Evolutionary conservation across 2,888 invertebrate species (phyloP), one percentile per base, ranked within the genome.

Genomic region (Rhodophaea formosa): DNA sequence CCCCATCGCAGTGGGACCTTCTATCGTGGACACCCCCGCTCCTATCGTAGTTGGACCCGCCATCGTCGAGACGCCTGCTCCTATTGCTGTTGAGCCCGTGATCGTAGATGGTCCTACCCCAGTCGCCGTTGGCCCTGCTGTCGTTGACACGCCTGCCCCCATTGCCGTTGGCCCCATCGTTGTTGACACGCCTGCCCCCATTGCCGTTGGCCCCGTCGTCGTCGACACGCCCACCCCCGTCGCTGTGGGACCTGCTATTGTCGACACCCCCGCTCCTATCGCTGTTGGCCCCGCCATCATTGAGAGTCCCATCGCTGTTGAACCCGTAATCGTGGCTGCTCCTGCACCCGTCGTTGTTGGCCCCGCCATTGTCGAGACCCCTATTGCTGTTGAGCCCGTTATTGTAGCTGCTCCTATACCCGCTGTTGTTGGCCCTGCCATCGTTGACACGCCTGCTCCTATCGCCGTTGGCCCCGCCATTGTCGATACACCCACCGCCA

Each of bases 81-180:
- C 49, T 14, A 32, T 49, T 44, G 60, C 51, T 16, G 62, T 67
- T 29, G 58, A 57, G 32, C 59, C 59, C 10, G 60, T 60, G 7
- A 65, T 62, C 49, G 63, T 62, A 5, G 49, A 49, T 23, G 57
- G 59, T 43, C 57, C 58, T 29, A 59, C 60, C 14, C 59, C 64
- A 51, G 49, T 62, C 23, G 46, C 65, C 10, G 62, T 56, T 6
- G 63, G 64, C 59, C 64, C 65, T 55, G 65, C 76, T 6, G 60
- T 75, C 42, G 63, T 80, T 51, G 76, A 79, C 63, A 75, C 79
- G 61, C 75, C 77, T 67, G 42, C 79, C 49, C 80, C 78, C 65
- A 70, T 79, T 63, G 72, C 77, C 63, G 52, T 58, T 44, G 63
- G 58, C 42, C 53, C 61, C 43, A 57, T 57, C 14, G 63, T 59